Percentiles rank a stretch among this genome's conserved stretches.
Conservation (phyloP, 2,797 vertebrate species). For the Etheostoma nigrum region DNA sequence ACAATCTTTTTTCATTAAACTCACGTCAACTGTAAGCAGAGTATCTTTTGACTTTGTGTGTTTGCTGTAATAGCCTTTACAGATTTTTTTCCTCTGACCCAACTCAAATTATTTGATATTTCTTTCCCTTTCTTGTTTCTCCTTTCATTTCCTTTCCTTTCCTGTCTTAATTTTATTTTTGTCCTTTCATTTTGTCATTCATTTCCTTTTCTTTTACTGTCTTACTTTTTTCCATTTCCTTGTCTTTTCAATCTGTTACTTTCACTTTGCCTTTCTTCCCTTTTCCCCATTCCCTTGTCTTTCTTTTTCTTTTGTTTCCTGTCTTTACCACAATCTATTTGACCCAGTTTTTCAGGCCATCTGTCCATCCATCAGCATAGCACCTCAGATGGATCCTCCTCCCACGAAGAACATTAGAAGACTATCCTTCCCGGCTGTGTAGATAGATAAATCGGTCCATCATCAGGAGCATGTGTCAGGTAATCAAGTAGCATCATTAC, state of each 20-base stretch:
- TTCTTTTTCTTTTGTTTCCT: background rate
- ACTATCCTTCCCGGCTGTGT: slow-evolving; percentile 29
- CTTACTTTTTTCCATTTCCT: too few relatives aligned
- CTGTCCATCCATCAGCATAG: slow-evolving; percentile 48
- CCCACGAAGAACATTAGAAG: slow-evolving; percentile 37
- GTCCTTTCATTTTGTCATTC: too few relatives aligned
- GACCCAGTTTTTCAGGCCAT: slow-evolving; percentile 35
- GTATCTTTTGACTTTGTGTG: slow-evolving; percentile 21
- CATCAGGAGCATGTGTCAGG: slow-evolving; percentile 43
- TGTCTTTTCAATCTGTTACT: background rate
- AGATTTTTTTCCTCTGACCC: background rate
- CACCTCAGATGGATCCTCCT: slow-evolving; percentile 33
- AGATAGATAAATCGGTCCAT: slow-evolving; percentile 48
- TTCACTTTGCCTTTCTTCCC: background rate
- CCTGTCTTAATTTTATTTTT: too few relatives aligned
- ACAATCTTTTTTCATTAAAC: slow-evolving; percentile 44
- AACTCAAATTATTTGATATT: slow-evolving; percentile 3
- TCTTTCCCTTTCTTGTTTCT: background rate
- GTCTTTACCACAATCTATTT: slow-evolving; percentile 6
- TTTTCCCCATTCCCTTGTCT: background rate
- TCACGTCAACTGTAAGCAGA: slow-evolving; percentile 12
- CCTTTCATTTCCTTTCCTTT: background rate
- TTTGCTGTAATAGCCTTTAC: slow-evolving; percentile 7
- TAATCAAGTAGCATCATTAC: slow-evolving; percentile 44
- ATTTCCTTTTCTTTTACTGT: background rate